Percentiles rank a stretch among this genome's conserved stretches.
Evolutionary conservation across 2,797 vertebrate species (phyloP).

Genomic region (Oreonectes daqikongensis): DNA sequence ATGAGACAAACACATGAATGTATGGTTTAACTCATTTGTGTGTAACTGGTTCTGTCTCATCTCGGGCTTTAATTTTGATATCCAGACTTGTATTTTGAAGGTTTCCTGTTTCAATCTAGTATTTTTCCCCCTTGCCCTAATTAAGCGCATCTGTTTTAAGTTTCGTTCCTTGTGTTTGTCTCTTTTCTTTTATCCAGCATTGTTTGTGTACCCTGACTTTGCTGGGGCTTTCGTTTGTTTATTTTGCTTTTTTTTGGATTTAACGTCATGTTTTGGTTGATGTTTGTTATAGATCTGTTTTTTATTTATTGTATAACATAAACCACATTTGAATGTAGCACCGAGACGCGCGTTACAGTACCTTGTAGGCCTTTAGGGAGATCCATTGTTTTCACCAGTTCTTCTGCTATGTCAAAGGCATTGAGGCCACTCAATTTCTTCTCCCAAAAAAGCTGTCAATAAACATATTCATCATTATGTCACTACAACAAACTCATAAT

Average conservation of each 20-base stretch:
- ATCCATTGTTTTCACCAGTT: slow-evolving; percentile 98
- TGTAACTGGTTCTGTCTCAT: neutral
- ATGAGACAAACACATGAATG: neutral
- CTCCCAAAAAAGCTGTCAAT: slow-evolving; percentile 94
- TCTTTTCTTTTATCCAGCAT: neutral
- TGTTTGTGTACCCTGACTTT: slow-evolving; percentile 2
- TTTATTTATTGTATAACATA: slow-evolving; percentile 3
- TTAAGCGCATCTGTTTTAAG: neutral
- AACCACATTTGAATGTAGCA: no score
- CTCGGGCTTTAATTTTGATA: slow-evolving; percentile 10
- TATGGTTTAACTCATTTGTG: neutral
- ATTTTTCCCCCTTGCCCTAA: neutral
- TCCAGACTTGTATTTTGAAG: slow-evolving; percentile 13
- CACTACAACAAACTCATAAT: neutral
- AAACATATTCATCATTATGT: slow-evolving; percentile 19
- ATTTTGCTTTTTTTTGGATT: neutral
- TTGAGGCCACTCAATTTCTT: slow-evolving; percentile 95
- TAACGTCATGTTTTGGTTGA: neutral
- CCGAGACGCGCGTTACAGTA: no score
- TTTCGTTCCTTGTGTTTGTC: neutral
- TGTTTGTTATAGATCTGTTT: neutral
- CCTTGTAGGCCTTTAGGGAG: slow-evolving; percentile 97
- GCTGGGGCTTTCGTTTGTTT: neutral
- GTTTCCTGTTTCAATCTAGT: neutral
- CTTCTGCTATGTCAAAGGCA: slow-evolving; percentile 96